Evolutionary conservation across 2,888 invertebrate genomes (phyloP).

Genomic region (Pheosia gnoma): DNA sequence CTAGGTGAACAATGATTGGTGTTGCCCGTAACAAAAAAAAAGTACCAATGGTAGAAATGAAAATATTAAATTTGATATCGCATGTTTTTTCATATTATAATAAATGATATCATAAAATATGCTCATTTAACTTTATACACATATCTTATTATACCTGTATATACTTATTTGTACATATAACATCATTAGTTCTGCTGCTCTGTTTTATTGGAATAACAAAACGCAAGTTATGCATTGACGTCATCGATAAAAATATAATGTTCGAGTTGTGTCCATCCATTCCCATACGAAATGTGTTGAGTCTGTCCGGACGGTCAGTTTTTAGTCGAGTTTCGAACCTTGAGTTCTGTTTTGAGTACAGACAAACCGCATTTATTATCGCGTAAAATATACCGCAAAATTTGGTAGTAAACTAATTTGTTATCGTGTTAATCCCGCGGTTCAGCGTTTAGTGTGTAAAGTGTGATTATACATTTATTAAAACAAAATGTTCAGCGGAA

Average conservation of each 20-base stretch:
- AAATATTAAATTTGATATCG: too few species aligned
- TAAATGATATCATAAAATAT: too few species aligned
- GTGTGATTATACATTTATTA: conserved; percentile 34
- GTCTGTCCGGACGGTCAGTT: conserved; percentile 43
- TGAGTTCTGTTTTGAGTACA: conserved; percentile 31
- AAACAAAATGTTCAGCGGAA: conserved; percentile 77
- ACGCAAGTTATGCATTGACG: conserved; percentile 61
- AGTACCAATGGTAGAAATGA: conserved; percentile 10
- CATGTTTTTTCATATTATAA: too few species aligned
- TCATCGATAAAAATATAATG: conserved; percentile 72
- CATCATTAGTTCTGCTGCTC: too few species aligned
- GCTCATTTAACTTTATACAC: background rate
- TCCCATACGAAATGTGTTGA: conserved; percentile 41
- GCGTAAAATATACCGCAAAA: conserved; percentile 41
- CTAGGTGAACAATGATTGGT: background rate
- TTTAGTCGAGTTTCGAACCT: conserved; percentile 44
- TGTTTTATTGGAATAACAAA: conserved; percentile 48
- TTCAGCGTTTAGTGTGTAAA: conserved; percentile 29
- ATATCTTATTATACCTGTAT: background rate
- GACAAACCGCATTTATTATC: conserved; percentile 50
- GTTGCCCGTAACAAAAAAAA: conserved; percentile 13
- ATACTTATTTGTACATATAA: too few species aligned
- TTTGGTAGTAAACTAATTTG: conserved; percentile 35
- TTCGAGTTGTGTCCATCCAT: conserved; percentile 43
- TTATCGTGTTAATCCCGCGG: conserved; percentile 26